Evolutionary conservation across 2,888 invertebrate species (phyloP), one percentile per base, ranked within the genome.

Genomic region (Muscina levida): DNA sequence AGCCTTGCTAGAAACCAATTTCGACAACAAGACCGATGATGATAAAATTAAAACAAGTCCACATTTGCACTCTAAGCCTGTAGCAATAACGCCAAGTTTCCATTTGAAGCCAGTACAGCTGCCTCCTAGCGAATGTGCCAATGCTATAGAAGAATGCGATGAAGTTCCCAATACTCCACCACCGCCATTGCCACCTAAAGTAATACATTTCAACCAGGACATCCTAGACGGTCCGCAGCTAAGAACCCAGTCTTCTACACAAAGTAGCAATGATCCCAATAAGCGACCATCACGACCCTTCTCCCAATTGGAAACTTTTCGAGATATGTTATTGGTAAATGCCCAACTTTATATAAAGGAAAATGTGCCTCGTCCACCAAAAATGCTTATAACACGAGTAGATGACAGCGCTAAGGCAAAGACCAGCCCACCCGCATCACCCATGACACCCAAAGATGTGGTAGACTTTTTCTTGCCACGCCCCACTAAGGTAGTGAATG

Each of bases 321-420:
- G 88, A 81, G 88, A 90, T 74, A 90, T 91, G 88, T 83, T 93
- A 79, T 89, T 93, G 2, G 91, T 92, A 81, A 93, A 93, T 82
- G 92, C 92, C 0, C 93, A 93, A 85, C 88, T 92, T 2, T 93
- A 86, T 90, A 93, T 83, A 77, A 89, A 79, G 90, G 92, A 93
- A 82, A 92, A 73, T 91, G 92, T 85, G 88, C 93, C 87, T 88
- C 91, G 77, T 86, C 91, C 80, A 83, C 93, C 87, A 74, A 92
- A 84, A 91, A 89, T 86, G 87, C 78, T 90, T 0, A 85, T 88
- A 88, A 86, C 90, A 87, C 82, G 92, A 88, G 85, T 92, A 87
- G 76, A 92, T 89, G 83, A 92, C 89, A 82, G 78, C 84, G 88
- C 72, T 83, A 78, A 80, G 0, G 37, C 70, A 44, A 81, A 56